Percentiles rank a stretch among this genome's conserved stretches.
phyloP scores from a whole-genome alignment of 2,797 vertebrate genomes.

The Karalla daura region DNA sequence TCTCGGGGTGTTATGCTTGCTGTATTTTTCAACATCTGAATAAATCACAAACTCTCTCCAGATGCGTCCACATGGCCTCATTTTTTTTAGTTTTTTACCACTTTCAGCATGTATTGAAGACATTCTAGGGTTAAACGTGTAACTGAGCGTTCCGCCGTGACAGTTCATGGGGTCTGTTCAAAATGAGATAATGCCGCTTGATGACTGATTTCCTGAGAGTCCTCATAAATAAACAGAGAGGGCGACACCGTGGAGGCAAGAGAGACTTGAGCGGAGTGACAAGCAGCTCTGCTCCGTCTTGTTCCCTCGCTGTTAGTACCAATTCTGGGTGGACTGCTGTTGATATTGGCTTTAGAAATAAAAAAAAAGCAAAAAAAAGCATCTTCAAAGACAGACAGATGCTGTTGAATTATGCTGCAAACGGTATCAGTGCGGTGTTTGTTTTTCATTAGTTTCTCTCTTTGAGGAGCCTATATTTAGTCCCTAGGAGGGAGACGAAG shows the following conservation, averaged over 20 bases:
- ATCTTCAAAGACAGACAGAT: conserved; percentile 60
- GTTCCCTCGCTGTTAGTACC: conserved; percentile 36
- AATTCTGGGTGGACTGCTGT: conserved; percentile 44
- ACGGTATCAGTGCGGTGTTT: conserved; percentile 53
- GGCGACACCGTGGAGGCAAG: conserved; percentile 31
- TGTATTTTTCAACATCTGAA: conserved; percentile 69
- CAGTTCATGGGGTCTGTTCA: conserved; percentile 49
- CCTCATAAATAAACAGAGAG: conserved; percentile 68
- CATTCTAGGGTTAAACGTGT: conserved; percentile 49
- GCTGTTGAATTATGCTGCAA: conserved; percentile 47
- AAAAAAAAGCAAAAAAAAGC: too few species aligned
- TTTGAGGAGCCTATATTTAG: conserved; percentile 64
- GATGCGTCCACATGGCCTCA: conserved; percentile 50
- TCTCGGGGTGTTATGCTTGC: conserved; percentile 51
- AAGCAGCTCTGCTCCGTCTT: conserved; percentile 11
- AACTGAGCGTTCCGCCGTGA: conserved; percentile 41
- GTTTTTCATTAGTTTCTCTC: conserved; percentile 64
- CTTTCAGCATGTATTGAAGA: conserved; percentile 34
- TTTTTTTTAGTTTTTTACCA: too few species aligned
- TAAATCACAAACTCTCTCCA: conserved; percentile 69
- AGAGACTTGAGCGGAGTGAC: conserved; percentile 17
- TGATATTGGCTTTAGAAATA: conserved; percentile 45
- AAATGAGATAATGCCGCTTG: conserved; percentile 71
- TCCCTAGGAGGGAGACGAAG: conserved; percentile 26
- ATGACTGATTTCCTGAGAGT: conserved; percentile 76